Evolutionary conservation across 2,797 vertebrate genomes (phyloP).

Genomic region (Pseudochirops corinnae): DNA sequence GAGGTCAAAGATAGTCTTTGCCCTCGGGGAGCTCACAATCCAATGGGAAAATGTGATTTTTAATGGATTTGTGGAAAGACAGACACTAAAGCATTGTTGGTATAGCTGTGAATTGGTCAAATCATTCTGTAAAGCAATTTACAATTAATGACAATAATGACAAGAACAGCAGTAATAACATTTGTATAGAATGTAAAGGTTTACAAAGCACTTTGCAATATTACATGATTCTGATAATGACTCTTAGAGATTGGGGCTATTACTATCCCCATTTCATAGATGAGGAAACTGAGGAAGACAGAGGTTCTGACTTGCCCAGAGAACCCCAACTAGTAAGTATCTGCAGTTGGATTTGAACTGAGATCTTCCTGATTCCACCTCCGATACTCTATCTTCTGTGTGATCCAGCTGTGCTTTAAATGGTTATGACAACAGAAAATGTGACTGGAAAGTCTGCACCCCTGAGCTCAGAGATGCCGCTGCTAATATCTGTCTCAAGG

Average conservation of each 20-base stretch:
- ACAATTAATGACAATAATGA: not conserved
- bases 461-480: no score
- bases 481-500: not conserved
- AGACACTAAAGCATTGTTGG: not conserved
- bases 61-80: not conserved
- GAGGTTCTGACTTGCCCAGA: not conserved
- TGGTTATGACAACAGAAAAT: not conserved
- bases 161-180: not conserved
- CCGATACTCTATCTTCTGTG: not conserved
- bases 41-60: not conserved
- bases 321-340: not conserved
- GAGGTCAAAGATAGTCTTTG: not conserved
- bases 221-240: no score
- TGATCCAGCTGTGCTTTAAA: not conserved
- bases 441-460: not conserved
- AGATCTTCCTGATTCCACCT: not conserved
- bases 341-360: not conserved
- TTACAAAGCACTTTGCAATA: not conserved
- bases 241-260: not conserved
- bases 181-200: not conserved
- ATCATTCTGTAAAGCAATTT: not conserved
- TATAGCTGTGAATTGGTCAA: not conserved
- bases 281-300: not conserved
- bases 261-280: not conserved
- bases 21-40: not conserved